Base-by-base conservation (phyloP, 2,797 vertebrate genomes). In the Schizopygopsis malacanthus region DNA sequence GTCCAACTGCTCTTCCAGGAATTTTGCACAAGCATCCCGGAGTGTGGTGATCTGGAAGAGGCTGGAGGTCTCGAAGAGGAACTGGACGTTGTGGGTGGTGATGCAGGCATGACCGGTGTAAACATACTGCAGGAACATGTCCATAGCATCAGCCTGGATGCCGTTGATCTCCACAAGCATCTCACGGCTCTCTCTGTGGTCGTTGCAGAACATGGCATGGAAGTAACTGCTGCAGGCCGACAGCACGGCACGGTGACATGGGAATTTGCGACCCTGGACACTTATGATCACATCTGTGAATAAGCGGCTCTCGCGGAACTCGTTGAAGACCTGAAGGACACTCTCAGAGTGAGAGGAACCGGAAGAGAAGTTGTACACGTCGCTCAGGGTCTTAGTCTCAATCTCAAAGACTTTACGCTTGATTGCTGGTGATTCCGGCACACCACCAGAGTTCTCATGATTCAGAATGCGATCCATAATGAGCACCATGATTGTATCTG, bases 111-210 rank as follows among this genome's bases (percentile, higher is more conserved):
- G 97, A 54, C 98, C 98, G 0, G 98, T 99, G 92, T 99, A 99
- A 43, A 99, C 98, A 1, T 98, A 99, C 90, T 96, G 96, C 84
- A 99, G 90, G 92, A 99, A 99, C 80, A 96, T 97, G 91, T 99
- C 98, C 98, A 99, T 99, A 7, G 98, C 97, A 84, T 99, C 97
- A 0, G 97, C 96, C 47, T 97, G 95, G 91, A 99, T 99, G 86
- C 98, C 98, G 0, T 99, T 99, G 95, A 99, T 99, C 94, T 99
- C 98, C 71, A 99, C 98, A 81, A 98, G 83, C 98, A 99, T 99
- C 93, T 99, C 98, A 0, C 96, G 94, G 93, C 98, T 99, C 92
- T 99, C 98, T 0, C 98, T 93, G 89, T 99, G 98, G 91, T 99
- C 98, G 0, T 99, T 99, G 93, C 98, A 99, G 92, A 99, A 99